Conservation (phyloP, 1,140 invertebrate genomes). For the Orchesella cincta region DNA sequence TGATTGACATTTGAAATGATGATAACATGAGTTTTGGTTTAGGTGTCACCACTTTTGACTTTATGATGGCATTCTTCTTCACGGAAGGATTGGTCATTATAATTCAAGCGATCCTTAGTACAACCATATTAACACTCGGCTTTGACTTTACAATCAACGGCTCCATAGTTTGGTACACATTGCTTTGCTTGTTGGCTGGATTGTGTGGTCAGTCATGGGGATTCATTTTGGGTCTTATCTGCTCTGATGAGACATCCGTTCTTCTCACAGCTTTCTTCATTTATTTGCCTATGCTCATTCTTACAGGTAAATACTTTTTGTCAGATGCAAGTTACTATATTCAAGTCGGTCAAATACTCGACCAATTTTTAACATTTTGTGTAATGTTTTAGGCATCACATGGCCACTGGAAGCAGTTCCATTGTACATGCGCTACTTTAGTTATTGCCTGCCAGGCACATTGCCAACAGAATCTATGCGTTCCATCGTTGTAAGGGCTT, state of each 20-base stretch:
- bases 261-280: background rate
- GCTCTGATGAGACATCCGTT: background rate
- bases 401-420: slow-evolving; percentile 21
- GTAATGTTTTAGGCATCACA: background rate
- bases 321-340: background rate
- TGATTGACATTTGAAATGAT: background rate
- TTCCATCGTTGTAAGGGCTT: slow-evolving; percentile 8
- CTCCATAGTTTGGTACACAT: background rate
- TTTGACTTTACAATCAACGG: background rate
- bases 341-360: background rate
- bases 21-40: background rate
- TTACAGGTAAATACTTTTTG: slow-evolving; percentile 18
- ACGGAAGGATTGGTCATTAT: slow-evolving; percentile 18
- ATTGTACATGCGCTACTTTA: background rate
- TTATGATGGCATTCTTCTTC: slow-evolving; percentile 15
- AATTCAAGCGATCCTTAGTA: background rate
- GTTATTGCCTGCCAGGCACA: slow-evolving; percentile 13
- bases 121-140: background rate
- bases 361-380: background rate
- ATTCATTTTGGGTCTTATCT: slow-evolving; percentile 11
- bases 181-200: background rate
- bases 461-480: slow-evolving; percentile 8
- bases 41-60: slow-evolving; percentile 25
- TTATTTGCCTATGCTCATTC: slow-evolving; percentile 15
- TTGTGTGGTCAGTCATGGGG: slow-evolving; percentile 10